Base-by-base conservation (phyloP, 2,113 vertebrate genomes). In the Martes martes region DNA sequence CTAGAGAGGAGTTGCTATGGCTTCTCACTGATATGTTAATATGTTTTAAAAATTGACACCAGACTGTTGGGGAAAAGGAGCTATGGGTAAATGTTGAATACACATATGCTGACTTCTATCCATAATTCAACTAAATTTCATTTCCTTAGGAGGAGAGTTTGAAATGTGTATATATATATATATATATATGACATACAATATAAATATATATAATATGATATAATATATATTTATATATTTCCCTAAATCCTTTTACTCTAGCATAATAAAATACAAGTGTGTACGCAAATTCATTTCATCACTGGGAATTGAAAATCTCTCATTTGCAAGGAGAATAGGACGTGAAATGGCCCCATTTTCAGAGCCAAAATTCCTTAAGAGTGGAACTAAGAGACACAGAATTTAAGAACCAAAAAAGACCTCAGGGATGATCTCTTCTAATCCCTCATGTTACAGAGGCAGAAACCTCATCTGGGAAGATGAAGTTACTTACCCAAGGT, bases 1-100 rank as follows among this genome's bases (percentile, higher is more conserved):
- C 98, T 97, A 97, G 89, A 96, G 55, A 96, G 57, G 91, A 96
- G 84, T 97, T 98, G 96, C 97, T 98, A 95, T 92, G 91, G 78
- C 82, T 96, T 91, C 31, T 98, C 97, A 98, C 98, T 98, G 92
- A 98, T 98, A 98, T 92, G 81, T 91, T 97, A 97, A 94, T 97
- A 92, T 96, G 88, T 18, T 93, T 97, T 96, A 97, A 93, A 89
- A 86, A 33, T 82, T 67, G 14, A 47, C 96, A 93, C 86, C 81
- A 98, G 94, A 97, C 94, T 96, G 91, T 71, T 98, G 95, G 96
- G 79, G 13, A 42, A 94, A 89, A 97, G 63, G 90, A 98, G 95
- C 69, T 89, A 81, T 78, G 57, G 92, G 57, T 2, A 52, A 97
- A 89, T 98, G 93, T 94, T 98, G 96, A 98, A 97, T 88, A 95